These are phyloP conservation scores for Uloborus plumipes DNA, from an alignment of 2,888 invertebrate species.

Conservation along the genomic window DNA sequence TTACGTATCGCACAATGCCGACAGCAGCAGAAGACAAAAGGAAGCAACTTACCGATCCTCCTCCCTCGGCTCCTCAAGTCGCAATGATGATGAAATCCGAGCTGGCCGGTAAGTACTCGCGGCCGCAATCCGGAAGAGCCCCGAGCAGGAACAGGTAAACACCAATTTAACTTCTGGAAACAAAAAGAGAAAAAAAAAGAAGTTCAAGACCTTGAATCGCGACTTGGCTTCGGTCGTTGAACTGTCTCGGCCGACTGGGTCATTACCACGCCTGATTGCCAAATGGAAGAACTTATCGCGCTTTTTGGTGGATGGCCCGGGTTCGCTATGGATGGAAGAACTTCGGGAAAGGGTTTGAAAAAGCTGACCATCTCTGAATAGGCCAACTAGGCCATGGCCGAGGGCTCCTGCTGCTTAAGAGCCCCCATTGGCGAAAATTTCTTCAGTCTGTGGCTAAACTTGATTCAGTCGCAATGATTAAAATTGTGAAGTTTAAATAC, in stretches of 20 bases:
- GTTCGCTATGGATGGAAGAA: no score
- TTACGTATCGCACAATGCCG: no score
- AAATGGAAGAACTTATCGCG: constrained; percentile 28
- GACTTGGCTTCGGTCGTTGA: constrained; percentile 47
- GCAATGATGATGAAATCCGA: constrained; percentile 24
- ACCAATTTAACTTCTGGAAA: constrained; percentile 17
- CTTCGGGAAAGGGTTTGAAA: no score
- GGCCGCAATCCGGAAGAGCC: constrained; percentile 43
- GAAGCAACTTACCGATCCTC: constrained; percentile 19
- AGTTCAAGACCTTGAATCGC: constrained; percentile 60
- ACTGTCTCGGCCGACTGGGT: constrained; percentile 52
- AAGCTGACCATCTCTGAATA: no score
- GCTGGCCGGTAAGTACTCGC: neutral
- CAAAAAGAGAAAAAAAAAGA: constrained; percentile 44
- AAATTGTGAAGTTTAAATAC: no score
- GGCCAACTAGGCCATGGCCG: no score
- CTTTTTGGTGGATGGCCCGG: constrained; percentile 11
- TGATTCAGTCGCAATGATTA: no score
- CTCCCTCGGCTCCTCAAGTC: constrained; percentile 18
- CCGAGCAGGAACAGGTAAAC: constrained; percentile 26
- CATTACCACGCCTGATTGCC: constrained; percentile 34
- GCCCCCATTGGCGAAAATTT: no score
- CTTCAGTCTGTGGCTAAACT: no score
- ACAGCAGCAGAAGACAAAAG: no score
- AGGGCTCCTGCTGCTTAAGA: no score